A percentile compares a stretch with the other conserved stretches of the same genome.
phyloP scores from a whole-genome alignment of 2,797 vertebrate genomes.

The Momotus momota region DNA sequence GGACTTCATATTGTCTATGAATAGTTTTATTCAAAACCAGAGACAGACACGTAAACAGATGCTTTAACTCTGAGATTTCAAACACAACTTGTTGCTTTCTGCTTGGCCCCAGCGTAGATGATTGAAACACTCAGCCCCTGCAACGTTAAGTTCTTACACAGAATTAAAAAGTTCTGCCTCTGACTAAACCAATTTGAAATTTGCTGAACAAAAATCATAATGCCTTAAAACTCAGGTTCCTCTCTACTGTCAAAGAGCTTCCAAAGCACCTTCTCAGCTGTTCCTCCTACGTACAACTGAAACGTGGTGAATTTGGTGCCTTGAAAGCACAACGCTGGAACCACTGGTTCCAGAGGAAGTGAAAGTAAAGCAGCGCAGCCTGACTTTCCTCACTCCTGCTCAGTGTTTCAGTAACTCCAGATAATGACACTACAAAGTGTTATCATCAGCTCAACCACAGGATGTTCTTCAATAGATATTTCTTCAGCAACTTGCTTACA shows the following conservation, averaged over 20 bases:
- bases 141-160: neutral
- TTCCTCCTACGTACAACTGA: neutral
- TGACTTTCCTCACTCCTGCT: neutral
- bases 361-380: neutral
- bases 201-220: neutral
- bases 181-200: neutral
- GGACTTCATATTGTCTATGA: neutral
- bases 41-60: neutral
- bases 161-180: neutral
- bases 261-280: neutral
- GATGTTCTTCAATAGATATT: neutral
- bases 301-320: neutral
- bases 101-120: neutral
- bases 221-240: neutral
- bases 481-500: neutral
- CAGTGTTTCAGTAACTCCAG: neutral
- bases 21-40: neutral
- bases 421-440: neutral
- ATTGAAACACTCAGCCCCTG: neutral
- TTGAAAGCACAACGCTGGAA: neutral
- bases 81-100: neutral
- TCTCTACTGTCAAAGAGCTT: neutral
- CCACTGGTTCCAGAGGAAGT: neutral
- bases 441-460: neutral
- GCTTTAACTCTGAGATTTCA: neutral